A percentile compares a stretch with the other conserved stretches of the same genome.
phyloP scores from a whole-genome alignment of 2,113 vertebrate genomes.

The Saimiri boliviensis region DNA sequence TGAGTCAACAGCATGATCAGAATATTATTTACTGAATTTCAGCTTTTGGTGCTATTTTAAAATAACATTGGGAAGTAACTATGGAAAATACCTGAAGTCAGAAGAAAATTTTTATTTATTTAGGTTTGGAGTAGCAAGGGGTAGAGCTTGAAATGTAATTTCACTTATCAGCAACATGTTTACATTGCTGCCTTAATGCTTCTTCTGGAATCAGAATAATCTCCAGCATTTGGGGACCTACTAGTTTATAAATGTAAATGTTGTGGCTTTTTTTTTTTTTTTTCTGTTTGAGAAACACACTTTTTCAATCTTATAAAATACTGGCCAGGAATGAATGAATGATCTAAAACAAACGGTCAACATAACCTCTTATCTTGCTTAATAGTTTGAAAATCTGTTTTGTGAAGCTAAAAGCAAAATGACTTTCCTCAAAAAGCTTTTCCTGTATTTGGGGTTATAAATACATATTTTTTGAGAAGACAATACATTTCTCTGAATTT shows the following conservation, averaged over 20 bases:
- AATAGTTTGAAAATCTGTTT: constrained; percentile 40
- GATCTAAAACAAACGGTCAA: background rate
- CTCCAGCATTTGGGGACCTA: background rate
- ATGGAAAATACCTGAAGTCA: background rate
- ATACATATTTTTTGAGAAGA: background rate
- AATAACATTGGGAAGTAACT: background rate
- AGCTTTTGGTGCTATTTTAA: background rate
- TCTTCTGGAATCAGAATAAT: background rate
- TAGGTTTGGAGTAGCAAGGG: background rate
- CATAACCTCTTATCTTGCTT: constrained; percentile 16
- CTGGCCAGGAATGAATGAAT: background rate
- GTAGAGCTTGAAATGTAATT: background rate
- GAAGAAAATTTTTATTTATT: background rate
- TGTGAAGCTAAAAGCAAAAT: background rate
- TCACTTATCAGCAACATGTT: background rate
- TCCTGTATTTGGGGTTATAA: background rate
- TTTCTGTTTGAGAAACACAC: background rate
- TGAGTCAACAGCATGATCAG: background rate
- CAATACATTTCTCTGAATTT: background rate
- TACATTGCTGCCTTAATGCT: background rate
- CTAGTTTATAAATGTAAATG: background rate
- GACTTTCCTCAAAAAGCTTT: constrained; percentile 25
- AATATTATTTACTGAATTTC: background rate
- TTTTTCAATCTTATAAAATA: background rate
- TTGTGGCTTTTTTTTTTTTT: background rate